Conservation (phyloP, 2,113 vertebrate genomes). For the Rhinolophus sinicus region DNA sequence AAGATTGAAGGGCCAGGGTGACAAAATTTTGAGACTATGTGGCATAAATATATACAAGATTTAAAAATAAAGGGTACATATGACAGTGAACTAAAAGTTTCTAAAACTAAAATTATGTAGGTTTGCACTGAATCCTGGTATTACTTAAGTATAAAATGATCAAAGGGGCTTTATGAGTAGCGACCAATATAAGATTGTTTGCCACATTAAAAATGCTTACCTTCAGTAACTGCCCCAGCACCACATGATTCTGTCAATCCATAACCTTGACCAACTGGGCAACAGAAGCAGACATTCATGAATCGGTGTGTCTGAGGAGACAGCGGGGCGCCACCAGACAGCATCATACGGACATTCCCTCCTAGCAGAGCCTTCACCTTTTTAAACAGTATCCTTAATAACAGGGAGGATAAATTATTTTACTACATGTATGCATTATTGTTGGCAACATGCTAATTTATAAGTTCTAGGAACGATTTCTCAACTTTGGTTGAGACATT, state of each 20-base stretch:
- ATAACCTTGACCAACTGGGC: slow-evolving; percentile 96
- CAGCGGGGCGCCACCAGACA: slow-evolving; percentile 95
- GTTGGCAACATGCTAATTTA: neutral
- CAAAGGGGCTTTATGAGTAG: neutral
- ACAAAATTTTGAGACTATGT: slow-evolving; percentile 26
- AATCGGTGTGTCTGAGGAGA: slow-evolving; percentile 95
- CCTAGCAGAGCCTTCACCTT: slow-evolving; percentile 95
- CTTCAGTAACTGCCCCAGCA: slow-evolving; percentile 96
- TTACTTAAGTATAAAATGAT: neutral
- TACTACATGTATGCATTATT: neutral
- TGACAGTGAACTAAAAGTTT: slow-evolving; percentile 9
- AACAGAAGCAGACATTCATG: slow-evolving; percentile 99
- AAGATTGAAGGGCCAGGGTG: neutral
- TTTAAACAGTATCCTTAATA: slow-evolving; percentile 92
- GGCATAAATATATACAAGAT: neutral
- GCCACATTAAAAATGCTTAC: slow-evolving; percentile 69
- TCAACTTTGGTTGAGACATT: neutral
- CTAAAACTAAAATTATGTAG: neutral
- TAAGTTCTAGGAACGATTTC: neutral
- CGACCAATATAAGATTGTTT: neutral
- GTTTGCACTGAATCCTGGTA: neutral
- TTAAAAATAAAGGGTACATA: slow-evolving; percentile 14
- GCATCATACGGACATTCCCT: slow-evolving; percentile 94
- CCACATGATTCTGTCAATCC: slow-evolving; percentile 98
- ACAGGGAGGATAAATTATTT: neutral